Conservation (phyloP, 2,113 vertebrate genomes). For the Onychostruthus taczanowskii region DNA sequence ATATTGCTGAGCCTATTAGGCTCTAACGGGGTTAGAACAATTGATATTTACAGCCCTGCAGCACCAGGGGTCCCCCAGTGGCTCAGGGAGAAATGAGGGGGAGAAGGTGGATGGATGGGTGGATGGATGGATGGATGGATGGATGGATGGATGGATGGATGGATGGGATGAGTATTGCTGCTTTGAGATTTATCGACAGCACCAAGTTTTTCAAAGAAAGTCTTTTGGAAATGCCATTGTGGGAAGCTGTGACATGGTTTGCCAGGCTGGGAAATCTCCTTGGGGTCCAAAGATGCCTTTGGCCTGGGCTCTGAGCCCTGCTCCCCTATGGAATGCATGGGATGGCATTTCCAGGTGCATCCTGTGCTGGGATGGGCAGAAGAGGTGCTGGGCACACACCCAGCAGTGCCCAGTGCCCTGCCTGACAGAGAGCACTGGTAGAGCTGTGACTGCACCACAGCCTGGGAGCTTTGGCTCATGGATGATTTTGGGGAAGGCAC, state of each 20-base stretch:
- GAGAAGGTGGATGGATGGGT: neutral
- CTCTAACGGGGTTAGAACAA: constrained; percentile 53
- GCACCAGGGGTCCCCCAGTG: neutral
- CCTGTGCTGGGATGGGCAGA: neutral
- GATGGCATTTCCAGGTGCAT: neutral
- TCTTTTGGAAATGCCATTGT: neutral
- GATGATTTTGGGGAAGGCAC: neutral
- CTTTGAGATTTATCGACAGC: neutral
- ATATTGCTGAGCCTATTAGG: constrained; percentile 56
- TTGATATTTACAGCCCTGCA: constrained; percentile 59
- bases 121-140: neutral
- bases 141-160: neutral
- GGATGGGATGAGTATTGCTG: neutral
- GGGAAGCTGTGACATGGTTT: neutral
- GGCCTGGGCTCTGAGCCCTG: neutral
- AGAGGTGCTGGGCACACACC: accelerated
- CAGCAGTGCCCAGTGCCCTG: neutral
- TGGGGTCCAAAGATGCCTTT: accelerated
- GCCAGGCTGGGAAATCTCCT: neutral
- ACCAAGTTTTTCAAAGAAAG: neutral
- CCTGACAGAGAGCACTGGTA: accelerated
- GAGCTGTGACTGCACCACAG: accelerated
- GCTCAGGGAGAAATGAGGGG: neutral
- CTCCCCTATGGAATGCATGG: accelerated
- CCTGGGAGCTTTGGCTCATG: accelerated